Evolutionary conservation across 2,113 vertebrate species (phyloP).

Genomic region (Ochotona curzoniae): DNA sequence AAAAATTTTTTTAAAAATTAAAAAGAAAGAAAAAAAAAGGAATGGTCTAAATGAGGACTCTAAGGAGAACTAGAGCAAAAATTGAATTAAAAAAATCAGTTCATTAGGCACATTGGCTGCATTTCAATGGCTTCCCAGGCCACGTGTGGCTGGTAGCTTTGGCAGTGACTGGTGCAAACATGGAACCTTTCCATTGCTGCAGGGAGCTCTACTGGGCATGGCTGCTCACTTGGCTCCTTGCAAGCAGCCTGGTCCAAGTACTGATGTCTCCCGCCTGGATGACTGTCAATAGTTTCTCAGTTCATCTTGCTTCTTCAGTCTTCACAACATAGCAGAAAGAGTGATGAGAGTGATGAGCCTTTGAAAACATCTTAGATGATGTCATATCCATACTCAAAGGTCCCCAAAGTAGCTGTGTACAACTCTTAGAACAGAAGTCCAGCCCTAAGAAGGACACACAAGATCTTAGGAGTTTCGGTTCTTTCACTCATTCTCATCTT

Average conservation of each 20-base stretch:
- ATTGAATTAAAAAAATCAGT: background rate
- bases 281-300: background rate
- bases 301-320: background rate
- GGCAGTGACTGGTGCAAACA: background rate
- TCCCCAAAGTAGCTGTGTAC: background rate
- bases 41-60: background rate
- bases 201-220: background rate
- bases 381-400: background rate
- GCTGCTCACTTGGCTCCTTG: accelerated
- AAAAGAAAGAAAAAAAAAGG: background rate
- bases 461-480: background rate
- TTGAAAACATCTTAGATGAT: background rate
- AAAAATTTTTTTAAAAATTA: background rate
- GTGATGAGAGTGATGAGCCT: background rate
- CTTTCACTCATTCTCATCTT: background rate
- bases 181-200: accelerated
- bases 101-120: background rate
- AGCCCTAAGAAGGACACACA: background rate
- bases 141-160: accelerated
- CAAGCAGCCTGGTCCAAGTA: background rate
- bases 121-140: background rate
- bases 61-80: background rate
- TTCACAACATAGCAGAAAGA: background rate
- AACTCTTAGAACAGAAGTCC: background rate
- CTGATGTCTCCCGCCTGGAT: background rate